A percentile compares a stretch with the other conserved stretches of the same genome.
These are phyloP conservation scores for Borostomias antarcticus DNA, from an alignment of 2,797 vertebrate genomes.

Conservation along the genomic window DNA sequence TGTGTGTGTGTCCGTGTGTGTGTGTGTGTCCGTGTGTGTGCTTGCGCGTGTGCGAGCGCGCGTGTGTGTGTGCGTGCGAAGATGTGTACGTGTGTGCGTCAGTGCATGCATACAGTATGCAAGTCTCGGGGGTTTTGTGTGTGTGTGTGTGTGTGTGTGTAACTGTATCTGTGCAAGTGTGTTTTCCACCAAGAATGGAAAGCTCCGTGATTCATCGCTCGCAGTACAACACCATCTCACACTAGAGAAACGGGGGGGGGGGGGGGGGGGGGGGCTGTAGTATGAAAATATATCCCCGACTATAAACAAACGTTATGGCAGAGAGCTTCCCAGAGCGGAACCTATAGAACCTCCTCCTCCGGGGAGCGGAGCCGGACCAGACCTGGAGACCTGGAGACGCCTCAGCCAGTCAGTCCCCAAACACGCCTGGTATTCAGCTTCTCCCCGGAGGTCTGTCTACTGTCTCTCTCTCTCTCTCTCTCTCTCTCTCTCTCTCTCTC, in stretches of 20 bases:
- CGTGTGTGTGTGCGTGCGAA: not conserved
- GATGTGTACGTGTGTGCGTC: not conserved
- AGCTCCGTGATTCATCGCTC: conserved; percentile 20
- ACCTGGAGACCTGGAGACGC: not conserved
- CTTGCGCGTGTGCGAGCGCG: not conserved
- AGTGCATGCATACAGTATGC: too few relatives aligned
- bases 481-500: not conserved
- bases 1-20: not conserved
- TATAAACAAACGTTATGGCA: conserved; percentile 39
- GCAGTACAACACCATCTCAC: conserved; percentile 16
- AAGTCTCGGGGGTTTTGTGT: too few relatives aligned
- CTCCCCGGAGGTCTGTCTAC: conserved; percentile 29
- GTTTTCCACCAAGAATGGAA: conserved; percentile 31
- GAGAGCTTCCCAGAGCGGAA: conserved; percentile 20
- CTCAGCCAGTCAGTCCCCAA: conserved; percentile 44
- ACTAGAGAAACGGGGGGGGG: not conserved
- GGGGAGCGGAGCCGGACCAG: too few relatives aligned
- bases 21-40: not conserved
- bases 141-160: conserved; percentile 10
- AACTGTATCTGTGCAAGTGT: conserved; percentile 23
- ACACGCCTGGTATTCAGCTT: conserved; percentile 33
- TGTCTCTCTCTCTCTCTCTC: conserved; percentile 16
- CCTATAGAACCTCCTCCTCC: not conserved
- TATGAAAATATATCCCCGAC: conserved; percentile 15
- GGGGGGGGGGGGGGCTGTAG: not conserved